phyloP scores from a whole-genome alignment of 2,888 invertebrate species.

The Calliopum simillimum region DNA sequence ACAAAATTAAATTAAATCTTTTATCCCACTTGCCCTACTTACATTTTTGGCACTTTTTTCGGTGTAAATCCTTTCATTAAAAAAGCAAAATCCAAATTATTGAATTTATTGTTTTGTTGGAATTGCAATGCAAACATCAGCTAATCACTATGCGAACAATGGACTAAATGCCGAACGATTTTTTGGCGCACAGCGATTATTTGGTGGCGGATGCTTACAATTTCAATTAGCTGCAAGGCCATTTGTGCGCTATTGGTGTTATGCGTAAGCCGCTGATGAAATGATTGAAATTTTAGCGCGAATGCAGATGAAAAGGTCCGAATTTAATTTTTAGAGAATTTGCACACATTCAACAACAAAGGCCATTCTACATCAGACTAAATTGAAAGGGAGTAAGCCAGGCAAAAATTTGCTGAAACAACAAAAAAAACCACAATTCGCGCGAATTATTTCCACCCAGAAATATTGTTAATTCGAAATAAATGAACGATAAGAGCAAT shows the following conservation, averaged over 20 bases:
- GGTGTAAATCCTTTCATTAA: too few species aligned
- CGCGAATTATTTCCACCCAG: constrained; percentile 47
- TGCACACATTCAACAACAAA: constrained; percentile 12
- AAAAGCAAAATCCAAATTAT: too few species aligned
- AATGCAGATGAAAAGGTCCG: constrained; percentile 14
- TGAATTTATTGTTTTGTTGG: too few species aligned
- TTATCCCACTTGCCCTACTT: too few species aligned
- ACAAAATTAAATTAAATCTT: too few species aligned
- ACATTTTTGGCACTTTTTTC: too few species aligned
- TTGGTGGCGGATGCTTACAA: constrained; percentile 6
- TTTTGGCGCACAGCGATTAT: not conserved
- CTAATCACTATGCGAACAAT: too few species aligned
- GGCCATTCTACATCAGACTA: not conserved
- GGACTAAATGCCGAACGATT: too few species aligned
- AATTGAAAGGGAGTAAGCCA: not conserved
- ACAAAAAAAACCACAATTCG: constrained; percentile 46
- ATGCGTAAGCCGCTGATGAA: constrained; percentile 8
- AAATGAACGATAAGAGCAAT: constrained; percentile 39
- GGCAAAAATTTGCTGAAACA: constrained; percentile 44
- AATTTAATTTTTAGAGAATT: constrained; percentile 23
- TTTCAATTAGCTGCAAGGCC: constrained; percentile 21
- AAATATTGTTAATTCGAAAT: constrained; percentile 46
- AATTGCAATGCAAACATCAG: too few species aligned
- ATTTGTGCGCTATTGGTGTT: not conserved
- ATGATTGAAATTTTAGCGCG: constrained; percentile 6